Base-by-base conservation (phyloP, 2,113 vertebrate genomes). In the Grammomys surdaster region DNA sequence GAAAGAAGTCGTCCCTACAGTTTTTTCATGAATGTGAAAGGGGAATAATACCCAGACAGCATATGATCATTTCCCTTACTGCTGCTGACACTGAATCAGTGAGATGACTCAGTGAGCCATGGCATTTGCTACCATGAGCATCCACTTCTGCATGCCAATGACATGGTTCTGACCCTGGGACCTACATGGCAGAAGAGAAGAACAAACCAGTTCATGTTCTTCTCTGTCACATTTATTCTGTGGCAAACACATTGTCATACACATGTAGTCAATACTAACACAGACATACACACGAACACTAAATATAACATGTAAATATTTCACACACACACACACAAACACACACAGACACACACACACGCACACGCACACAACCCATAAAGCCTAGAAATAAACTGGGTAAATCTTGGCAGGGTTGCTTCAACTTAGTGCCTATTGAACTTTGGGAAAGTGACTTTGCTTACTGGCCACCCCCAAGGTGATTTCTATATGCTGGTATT, bases 401-500 rank as follows among this genome's bases (percentile, higher is more conserved):
- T 63, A 43, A 65, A 48, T 33, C 3, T 65, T 92, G 56, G 16
- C 3, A 46, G 1, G 0, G 0, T 0, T 6, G 14, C 24, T 46
- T 91, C 17, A 9, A 12, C 4, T 65, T 67, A 48, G 28, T 10
- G 16, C 0, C 3, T 56, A 1, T 19, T 12, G 19, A 5, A 70
- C 16, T 46, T 43, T 20, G 63, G 3, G 13, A 7, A 19, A 46
- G 2, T 75, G 3, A 36, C 9, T 11, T 72, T 26, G 16, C 1
- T 28, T 67, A 13, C 1, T n/a, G 13, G 7, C 17, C 0, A 33
- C 5, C 1, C 26, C 12, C 58, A 81, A 77, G 54, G 5, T 48
- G 17, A 26, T 5, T 67, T 17, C 14, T 13, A 7, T 11, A 17
- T 22, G 1, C 19, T 72, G 6, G 12, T 73, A n/a, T 75, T 96